Conservation (phyloP, 2,113 vertebrate genomes). For the Crotalus tigris region DNA sequence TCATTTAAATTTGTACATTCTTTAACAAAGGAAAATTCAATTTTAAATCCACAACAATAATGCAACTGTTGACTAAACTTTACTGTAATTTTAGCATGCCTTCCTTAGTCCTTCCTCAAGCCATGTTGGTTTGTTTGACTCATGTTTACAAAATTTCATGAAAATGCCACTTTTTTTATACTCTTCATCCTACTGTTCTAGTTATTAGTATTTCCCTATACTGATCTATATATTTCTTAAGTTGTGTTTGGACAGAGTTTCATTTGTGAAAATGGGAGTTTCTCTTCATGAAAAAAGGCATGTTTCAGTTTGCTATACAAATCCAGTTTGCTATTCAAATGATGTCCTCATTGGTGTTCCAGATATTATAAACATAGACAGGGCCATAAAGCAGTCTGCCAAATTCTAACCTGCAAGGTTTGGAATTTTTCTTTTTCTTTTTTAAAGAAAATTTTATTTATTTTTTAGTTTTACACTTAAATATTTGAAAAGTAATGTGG, state of each 20-base stretch:
- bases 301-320: neutral
- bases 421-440: too few species aligned
- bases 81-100: neutral
- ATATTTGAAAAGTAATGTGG: too few species aligned
- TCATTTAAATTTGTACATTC: neutral
- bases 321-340: neutral
- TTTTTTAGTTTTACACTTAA: too few species aligned
- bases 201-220: neutral
- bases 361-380: neutral
- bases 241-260: neutral
- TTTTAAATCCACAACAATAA: neutral
- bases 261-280: neutral
- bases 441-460: too few species aligned
- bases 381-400: conserved; percentile 5
- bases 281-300: neutral
- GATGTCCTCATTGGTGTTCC: neutral
- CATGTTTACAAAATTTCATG: neutral
- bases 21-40: neutral
- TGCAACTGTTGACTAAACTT: neutral
- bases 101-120: neutral
- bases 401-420: conserved; percentile 51
- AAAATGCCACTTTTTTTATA: neutral
- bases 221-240: neutral
- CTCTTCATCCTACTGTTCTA: neutral
- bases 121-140: neutral